Evolutionary conservation across 1,140 invertebrate genomes (phyloP).

Genomic region (Tetraneura akinire): DNA sequence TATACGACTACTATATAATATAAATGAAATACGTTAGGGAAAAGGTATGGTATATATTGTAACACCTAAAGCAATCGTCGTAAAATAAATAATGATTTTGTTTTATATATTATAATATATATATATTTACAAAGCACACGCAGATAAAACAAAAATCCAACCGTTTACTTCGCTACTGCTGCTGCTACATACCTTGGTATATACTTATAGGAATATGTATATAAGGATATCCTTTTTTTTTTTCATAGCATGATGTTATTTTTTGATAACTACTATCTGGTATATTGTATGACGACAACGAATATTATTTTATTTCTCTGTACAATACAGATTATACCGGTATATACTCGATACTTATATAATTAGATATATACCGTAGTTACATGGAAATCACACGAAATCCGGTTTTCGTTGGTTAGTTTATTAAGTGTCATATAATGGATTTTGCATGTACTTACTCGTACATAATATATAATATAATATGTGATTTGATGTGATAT

Average conservation of each 20-base stretch:
- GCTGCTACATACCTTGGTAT: too few species aligned
- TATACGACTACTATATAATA: conserved; percentile 36
- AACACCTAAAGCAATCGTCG: conserved; percentile 28
- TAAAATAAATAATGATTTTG: conserved; percentile 42
- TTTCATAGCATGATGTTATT: conserved; percentile 31
- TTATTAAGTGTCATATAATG: conserved; percentile 16
- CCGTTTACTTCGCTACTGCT: conserved; percentile 22
- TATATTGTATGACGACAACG: neutral
- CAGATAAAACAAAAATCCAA: conserved; percentile 44
- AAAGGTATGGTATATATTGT: conserved; percentile 40
- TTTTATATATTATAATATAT: conserved; percentile 17
- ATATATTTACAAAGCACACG: too few species aligned
- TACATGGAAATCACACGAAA: neutral
- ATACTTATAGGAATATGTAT: too few species aligned
- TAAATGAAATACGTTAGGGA: conserved; percentile 13
- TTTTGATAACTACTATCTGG: conserved; percentile 47
- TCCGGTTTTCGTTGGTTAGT: conserved; percentile 28
- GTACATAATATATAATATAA: too few species aligned
- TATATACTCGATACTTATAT: neutral
- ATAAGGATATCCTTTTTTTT: conserved; percentile 20
- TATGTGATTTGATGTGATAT: neutral
- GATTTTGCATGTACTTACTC: conserved; percentile 40
- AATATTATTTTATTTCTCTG: neutral
- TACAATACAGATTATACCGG: conserved; percentile 1
- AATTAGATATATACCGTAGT: neutral